These are phyloP conservation scores for Pseudomyrmex cubaensis DNA, from an alignment of 1,140 invertebrate genomes.

Conservation along the genomic window DNA sequence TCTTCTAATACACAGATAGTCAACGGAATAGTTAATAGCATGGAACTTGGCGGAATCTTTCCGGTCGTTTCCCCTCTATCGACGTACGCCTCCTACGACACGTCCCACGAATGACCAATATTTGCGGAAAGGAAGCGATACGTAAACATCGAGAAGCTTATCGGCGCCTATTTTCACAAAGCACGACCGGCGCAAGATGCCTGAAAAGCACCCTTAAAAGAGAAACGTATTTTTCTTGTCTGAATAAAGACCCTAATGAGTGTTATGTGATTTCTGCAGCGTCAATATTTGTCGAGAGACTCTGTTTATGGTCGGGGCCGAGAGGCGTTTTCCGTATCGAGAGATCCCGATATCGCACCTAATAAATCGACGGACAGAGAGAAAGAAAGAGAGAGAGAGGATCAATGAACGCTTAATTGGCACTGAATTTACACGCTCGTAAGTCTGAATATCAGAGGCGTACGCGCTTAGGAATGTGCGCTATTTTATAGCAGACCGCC, in stretches of 20 bases:
- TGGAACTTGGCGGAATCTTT: conserved; percentile 7
- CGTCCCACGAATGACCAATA: conserved; percentile 77
- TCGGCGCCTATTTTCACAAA: conserved; percentile 14
- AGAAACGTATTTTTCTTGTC: not conserved
- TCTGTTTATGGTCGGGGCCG: not conserved
- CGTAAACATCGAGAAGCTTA: conserved; percentile 71
- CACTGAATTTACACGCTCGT: not conserved
- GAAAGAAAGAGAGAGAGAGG: not conserved
- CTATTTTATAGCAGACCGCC: not conserved
- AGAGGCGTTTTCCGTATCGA: conserved; percentile 3
- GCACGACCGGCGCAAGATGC: not conserved
- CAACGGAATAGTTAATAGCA: conserved; percentile 19
- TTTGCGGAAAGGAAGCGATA: conserved; percentile 69
- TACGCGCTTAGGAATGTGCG: conserved; percentile 45
- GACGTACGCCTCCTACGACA: conserved; percentile 62
- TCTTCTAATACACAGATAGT: conserved; percentile 15
- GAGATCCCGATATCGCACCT: conserved; percentile 15
- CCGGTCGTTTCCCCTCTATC: not conserved
- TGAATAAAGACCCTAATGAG: conserved; percentile 15
- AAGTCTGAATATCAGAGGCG: conserved; percentile 32
- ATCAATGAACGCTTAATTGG: conserved; percentile 46
- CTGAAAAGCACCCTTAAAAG: not conserved
- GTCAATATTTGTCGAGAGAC: conserved; percentile 28
- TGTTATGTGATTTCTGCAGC: not conserved
- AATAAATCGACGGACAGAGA: conserved; percentile 21